These are phyloP conservation scores for Oscheius myriophilus DNA, from an alignment of 2,888 invertebrate species.

Conservation along the genomic window DNA sequence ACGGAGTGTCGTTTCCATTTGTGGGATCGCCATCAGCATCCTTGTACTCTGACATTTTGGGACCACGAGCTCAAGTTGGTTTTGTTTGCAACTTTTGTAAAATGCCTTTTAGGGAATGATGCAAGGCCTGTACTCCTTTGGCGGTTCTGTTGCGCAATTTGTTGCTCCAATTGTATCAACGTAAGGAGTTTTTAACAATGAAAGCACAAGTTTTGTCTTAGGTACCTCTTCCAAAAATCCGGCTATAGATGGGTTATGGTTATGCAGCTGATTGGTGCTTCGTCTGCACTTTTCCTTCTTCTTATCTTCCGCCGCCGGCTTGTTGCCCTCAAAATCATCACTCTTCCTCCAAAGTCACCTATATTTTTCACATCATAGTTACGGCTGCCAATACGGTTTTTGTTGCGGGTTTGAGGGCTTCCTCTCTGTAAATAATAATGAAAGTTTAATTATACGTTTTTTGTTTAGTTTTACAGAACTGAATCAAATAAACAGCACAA, in stretches of 20 bases:
- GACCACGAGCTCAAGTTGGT: slow-evolving; percentile 43
- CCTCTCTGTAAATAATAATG: too few relatives aligned
- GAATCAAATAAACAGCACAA: too few relatives aligned
- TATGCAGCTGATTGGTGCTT: slow-evolving; percentile 34
- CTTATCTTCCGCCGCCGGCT: slow-evolving; percentile 41
- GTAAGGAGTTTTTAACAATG: slow-evolving; percentile 27
- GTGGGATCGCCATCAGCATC: slow-evolving; percentile 46
- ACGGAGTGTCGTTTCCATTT: slow-evolving; percentile 47
- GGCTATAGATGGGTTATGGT: slow-evolving; percentile 47
- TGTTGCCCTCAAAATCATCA: slow-evolving; percentile 41
- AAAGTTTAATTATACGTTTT: too few relatives aligned
- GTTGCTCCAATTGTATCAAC: slow-evolving; percentile 47
- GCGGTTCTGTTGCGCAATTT: slow-evolving; percentile 50
- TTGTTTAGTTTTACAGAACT: too few relatives aligned
- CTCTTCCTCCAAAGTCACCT: slow-evolving; percentile 12
- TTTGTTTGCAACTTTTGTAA: not conserved
- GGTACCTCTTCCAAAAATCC: slow-evolving; percentile 40
- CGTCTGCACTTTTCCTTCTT: slow-evolving; percentile 38
- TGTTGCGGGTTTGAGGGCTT: not conserved
- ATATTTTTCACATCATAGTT: slow-evolving; percentile 15
- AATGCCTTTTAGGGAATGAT: slow-evolving; percentile 41
- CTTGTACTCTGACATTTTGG: slow-evolving; percentile 48
- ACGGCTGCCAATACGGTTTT: slow-evolving; percentile 9
- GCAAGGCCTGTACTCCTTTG: slow-evolving; percentile 53
- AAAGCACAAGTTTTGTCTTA: not conserved